Percentiles rank a stretch among this genome's conserved stretches.
Conservation (phyloP, 2,888 invertebrate genomes). For the Scrobipalpa costella region DNA sequence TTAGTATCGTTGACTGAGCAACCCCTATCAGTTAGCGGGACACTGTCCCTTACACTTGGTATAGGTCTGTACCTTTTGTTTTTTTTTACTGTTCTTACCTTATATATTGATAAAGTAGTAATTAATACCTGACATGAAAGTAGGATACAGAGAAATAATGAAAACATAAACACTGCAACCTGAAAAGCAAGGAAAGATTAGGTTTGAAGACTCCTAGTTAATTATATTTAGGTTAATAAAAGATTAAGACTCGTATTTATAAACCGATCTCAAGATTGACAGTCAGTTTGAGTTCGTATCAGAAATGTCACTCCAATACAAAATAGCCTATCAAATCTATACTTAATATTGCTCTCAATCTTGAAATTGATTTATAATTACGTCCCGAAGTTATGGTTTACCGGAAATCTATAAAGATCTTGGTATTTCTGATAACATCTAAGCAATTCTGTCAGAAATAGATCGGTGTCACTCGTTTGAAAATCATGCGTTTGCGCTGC, state of each 20-base stretch:
- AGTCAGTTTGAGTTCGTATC: too few species aligned
- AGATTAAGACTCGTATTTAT: not conserved
- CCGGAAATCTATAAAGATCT: conserved; percentile 49
- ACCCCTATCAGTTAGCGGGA: too few species aligned
- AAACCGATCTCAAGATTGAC: too few species aligned
- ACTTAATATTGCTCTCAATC: too few species aligned
- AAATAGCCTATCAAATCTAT: too few species aligned
- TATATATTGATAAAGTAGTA: not conserved
- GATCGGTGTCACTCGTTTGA: conserved; percentile 42
- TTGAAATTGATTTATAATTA: too few species aligned
- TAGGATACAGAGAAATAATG: not conserved
- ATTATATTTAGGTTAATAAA: not conserved
- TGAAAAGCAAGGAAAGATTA: not conserved
- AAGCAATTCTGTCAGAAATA: conserved; percentile 48
- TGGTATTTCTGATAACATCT: conserved; percentile 45
- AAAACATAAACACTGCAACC: not conserved
- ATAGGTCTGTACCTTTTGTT: too few species aligned
- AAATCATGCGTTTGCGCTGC: conserved; percentile 50
- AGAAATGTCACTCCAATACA: too few species aligned
- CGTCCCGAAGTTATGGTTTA: conserved; percentile 32
- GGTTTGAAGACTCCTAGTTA: not conserved
- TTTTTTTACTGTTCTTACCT: not conserved
- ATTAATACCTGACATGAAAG: not conserved
- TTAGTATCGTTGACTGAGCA: too few species aligned
- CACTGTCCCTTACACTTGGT: too few species aligned